phyloP scores from a whole-genome alignment of 2,113 vertebrate species.

The Coptodon bakossiorum region DNA sequence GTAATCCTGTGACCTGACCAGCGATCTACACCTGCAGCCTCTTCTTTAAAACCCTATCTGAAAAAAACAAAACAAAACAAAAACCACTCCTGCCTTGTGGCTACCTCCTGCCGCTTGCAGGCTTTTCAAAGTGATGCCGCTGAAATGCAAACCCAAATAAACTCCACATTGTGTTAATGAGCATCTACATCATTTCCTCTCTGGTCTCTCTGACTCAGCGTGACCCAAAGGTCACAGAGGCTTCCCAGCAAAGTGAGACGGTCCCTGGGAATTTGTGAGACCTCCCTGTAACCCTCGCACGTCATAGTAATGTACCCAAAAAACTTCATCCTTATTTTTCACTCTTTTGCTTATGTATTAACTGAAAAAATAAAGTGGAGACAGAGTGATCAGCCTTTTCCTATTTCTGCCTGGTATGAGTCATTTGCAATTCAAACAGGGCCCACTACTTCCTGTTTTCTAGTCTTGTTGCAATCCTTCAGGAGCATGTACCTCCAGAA shows the following conservation, averaged over 20 bases:
- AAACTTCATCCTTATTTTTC: neutral
- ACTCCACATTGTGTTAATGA: slow-evolving; percentile 18
- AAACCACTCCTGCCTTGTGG: neutral
- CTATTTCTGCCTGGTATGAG: slow-evolving; percentile 27
- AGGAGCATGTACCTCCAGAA: neutral
- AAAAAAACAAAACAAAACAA: neutral
- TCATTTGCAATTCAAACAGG: slow-evolving; percentile 52
- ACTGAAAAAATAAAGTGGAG: neutral
- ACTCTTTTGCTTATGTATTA: neutral
- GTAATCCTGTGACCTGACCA: neutral
- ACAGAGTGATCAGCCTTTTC: neutral
- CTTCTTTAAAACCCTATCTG: slow-evolving; percentile 12
- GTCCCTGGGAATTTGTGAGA: slow-evolving; percentile 17
- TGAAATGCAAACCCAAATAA: slow-evolving; percentile 32
- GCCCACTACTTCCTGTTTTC: slow-evolving; percentile 10
- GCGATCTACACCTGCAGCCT: neutral
- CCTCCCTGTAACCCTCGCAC: neutral
- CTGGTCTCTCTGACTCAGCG: neutral
- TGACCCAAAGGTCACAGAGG: slow-evolving; percentile 13
- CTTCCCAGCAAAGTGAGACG: slow-evolving; percentile 30
- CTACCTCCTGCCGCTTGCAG: slow-evolving; percentile 5
- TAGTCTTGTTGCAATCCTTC: neutral
- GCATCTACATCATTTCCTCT: neutral
- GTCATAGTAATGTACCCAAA: neutral
- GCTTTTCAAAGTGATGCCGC: neutral